Percentiles rank a stretch among this genome's conserved stretches.
Conservation (phyloP, 2,113 vertebrate genomes). For the Anarhynchus alexandrinus region DNA sequence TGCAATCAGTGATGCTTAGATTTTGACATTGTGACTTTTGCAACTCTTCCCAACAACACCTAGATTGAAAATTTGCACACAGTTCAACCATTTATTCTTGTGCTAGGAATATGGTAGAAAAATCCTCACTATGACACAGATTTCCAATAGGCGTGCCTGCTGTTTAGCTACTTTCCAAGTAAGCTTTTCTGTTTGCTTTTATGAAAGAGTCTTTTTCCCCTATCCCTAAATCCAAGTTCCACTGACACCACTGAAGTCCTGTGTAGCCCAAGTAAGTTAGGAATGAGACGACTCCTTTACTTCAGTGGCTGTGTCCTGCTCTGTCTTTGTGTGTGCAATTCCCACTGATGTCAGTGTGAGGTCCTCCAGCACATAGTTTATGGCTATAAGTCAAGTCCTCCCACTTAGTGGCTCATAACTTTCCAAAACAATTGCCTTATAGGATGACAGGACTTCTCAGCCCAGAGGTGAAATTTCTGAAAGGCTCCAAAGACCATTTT, state of each 20-base stretch:
- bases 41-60: background rate
- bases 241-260: background rate
- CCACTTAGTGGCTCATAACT: background rate
- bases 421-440: conserved; percentile 6
- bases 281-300: background rate
- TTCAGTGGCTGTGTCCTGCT: background rate
- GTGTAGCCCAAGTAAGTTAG: background rate
- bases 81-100: background rate
- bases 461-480: background rate
- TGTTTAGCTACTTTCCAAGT: background rate
- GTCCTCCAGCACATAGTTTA: background rate
- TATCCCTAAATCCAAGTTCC: background rate
- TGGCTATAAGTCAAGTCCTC: background rate
- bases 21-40: background rate
- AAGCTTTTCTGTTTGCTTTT: background rate
- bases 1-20: background rate
- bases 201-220: background rate
- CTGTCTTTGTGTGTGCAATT: background rate
- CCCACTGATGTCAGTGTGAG: background rate
- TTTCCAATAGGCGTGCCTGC: background rate
- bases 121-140: background rate
- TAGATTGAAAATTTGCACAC: background rate
- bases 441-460: background rate
- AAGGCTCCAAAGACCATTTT: background rate
- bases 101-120: background rate